Base-by-base conservation (phyloP, 1,140 invertebrate species). In the Papilio aristodemus region DNA sequence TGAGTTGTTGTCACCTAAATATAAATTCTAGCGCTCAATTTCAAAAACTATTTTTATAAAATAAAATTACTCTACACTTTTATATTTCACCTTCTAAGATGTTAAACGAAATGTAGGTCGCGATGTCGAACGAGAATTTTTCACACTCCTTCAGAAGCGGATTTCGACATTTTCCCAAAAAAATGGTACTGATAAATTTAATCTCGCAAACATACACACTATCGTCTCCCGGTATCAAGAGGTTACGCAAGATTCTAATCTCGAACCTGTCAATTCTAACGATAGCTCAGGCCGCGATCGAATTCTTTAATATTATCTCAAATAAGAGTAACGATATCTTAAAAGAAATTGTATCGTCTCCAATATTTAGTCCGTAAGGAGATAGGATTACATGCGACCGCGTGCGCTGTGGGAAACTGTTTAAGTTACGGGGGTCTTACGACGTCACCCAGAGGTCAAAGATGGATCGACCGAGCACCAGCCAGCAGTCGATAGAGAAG, bases 391-490 rank as follows among this genome's bases (percentile, higher is more conserved):
- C 72, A 82, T 81, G 77, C 81, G 73, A 80, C 69, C 72, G 82
- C 59, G 79, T 78, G 50, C 54, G 58, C 36, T 43, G 58, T 69
- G 39, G 36, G 50, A 43, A 38, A 36, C 32, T 36, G 50, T 69
- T 63, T 67, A 73, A 71, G 76, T 78, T 81, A 74, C 79, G 79
- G 67, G 71, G 71, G 69, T 63, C 63, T 25, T 77, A 80, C 64
- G 64, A 66, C 63, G 67, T 77, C 22, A 64, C 41, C 14, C 69
- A 71, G 50, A 71, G 39, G 59, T 67, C 59, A 10, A 76, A 74
- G 39, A 91, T 91, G 89, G 89, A 91, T 72, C 81, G 82, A 69
- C 87, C 89, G 0, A 85, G 84, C 54, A 89, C 87, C 2, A 91
- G 89, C 68, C 82, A 79, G 43, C 89, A 89, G 57, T 88, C 89